Evolutionary conservation across 2,888 invertebrate genomes (phyloP).

Genomic region (Endotricha flammealis): DNA sequence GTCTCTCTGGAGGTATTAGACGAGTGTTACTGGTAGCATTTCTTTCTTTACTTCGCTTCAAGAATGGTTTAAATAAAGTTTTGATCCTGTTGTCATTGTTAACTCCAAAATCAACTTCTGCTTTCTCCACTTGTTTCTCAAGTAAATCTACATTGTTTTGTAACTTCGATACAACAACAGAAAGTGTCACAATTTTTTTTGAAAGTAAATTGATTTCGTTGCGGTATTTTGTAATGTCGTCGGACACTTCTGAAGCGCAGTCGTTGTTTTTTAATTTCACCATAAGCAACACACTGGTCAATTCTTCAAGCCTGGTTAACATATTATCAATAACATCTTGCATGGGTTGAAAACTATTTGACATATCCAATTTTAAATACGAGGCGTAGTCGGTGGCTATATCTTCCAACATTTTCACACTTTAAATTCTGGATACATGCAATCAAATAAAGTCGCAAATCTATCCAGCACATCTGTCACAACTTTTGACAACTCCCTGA

Average conservation of each 20-base stretch:
- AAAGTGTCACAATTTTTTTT: constrained; percentile 74
- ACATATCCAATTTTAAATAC: constrained; percentile 74
- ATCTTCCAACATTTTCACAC: constrained; percentile 68
- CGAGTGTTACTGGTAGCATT: constrained; percentile 18
- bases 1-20: constrained; percentile 22
- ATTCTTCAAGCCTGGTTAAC: constrained; percentile 81
- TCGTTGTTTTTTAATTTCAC: constrained; percentile 70
- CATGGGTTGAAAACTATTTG: constrained; percentile 76
- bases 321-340: constrained; percentile 82
- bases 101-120: constrained; percentile 79
- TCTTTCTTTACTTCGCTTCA: constrained; percentile 55
- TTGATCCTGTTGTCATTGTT: constrained; percentile 77
- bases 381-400: constrained; percentile 74
- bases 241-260: constrained; percentile 62
- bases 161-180: constrained; percentile 71
- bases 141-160: constrained; percentile 70
- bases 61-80: constrained; percentile 79
- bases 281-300: constrained; percentile 79
- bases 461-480: constrained; percentile 55
- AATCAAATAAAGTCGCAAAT: constrained; percentile 54
- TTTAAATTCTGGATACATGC: constrained; percentile 67
- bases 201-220: constrained; percentile 73
- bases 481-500: constrained; percentile 54
- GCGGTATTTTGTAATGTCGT: constrained; percentile 73
- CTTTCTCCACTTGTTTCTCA: constrained; percentile 78